These are phyloP conservation scores for Crotalus horridus DNA, from an alignment of 2,113 vertebrate genomes.

Conservation along the genomic window DNA sequence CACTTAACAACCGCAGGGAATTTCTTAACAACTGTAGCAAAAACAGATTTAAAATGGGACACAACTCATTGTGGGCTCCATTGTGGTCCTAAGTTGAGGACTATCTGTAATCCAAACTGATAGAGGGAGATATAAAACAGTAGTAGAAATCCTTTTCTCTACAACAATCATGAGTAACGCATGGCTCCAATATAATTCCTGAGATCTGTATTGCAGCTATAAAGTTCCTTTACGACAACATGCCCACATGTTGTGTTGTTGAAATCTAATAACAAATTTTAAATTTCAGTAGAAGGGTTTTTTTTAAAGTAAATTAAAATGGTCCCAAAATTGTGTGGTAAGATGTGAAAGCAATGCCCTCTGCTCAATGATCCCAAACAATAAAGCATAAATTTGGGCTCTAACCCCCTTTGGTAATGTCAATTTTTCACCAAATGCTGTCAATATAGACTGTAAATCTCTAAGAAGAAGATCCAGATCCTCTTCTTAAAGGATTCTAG, in stretches of 20 bases:
- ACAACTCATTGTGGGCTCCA: too few species aligned
- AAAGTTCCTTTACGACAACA: not conserved
- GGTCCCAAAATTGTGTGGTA: not conserved
- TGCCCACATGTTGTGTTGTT: not conserved
- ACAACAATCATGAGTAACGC: not conserved
- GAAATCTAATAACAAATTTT: not conserved
- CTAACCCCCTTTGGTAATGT: not conserved
- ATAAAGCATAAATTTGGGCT: not conserved
- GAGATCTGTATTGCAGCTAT: not conserved
- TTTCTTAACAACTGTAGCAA: too few species aligned
- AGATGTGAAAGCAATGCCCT: not conserved
- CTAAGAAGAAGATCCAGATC: not conserved
- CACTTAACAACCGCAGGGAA: too few species aligned
- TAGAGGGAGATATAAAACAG: not conserved
- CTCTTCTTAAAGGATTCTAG: not conserved
- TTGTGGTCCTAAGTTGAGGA: too few species aligned
- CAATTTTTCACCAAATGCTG: not conserved
- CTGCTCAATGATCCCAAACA: not conserved
- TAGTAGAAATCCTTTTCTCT: not conserved
- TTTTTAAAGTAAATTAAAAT: not conserved
- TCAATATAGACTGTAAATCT: not conserved
- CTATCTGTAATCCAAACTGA: not conserved
- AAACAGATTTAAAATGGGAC: too few species aligned
- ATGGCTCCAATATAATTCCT: not conserved
- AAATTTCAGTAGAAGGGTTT: not conserved